A percentile compares a stretch with the other conserved stretches of the same genome.
These are phyloP conservation scores for Turritopsis dohrnii DNA, from an alignment of 30 jellyfish, hydroid and myxozoan species.

Conservation along the genomic window DNA sequence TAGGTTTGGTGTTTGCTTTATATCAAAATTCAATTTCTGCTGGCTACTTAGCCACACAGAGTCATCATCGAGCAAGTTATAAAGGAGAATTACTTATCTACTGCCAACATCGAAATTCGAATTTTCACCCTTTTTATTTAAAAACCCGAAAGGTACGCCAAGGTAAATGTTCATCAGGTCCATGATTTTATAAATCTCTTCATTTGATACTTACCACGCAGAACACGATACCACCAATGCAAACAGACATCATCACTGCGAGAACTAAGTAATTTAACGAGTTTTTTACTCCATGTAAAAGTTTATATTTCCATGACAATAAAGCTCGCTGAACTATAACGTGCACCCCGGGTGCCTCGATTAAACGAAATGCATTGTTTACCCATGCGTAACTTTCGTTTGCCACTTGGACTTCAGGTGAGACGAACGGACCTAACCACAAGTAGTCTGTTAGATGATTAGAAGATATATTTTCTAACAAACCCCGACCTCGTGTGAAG, in stretches of 20 bases:
- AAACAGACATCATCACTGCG: not conserved
- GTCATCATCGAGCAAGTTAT: no score
- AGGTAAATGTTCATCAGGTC: no score
- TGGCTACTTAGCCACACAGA: no score
- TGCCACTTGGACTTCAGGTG: not conserved
- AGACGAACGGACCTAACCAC: slow-evolving; percentile 1
- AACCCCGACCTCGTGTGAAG: not conserved
- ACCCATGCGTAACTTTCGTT: not conserved
- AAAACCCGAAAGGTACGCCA: no score
- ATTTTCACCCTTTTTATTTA: no score
- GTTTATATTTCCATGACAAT: slow-evolving; percentile 4
- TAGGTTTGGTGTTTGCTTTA: no score
- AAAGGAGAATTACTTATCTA: no score
- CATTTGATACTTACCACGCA: not conserved
- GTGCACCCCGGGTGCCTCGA: slow-evolving; percentile 13
- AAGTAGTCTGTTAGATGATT: not conserved
- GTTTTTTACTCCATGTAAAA: slow-evolving; percentile 4
- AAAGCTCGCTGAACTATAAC: not conserved
- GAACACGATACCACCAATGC: not conserved
- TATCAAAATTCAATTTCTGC: no score
- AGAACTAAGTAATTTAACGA: not conserved
- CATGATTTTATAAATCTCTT: no score
- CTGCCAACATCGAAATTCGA: no score
- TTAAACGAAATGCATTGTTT: not conserved
- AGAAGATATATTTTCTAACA: not conserved